Evolutionary conservation across 2,113 vertebrate genomes (phyloP), one percentile per base, ranked within the genome.

Genomic region (Sebastes schlegelii): DNA sequence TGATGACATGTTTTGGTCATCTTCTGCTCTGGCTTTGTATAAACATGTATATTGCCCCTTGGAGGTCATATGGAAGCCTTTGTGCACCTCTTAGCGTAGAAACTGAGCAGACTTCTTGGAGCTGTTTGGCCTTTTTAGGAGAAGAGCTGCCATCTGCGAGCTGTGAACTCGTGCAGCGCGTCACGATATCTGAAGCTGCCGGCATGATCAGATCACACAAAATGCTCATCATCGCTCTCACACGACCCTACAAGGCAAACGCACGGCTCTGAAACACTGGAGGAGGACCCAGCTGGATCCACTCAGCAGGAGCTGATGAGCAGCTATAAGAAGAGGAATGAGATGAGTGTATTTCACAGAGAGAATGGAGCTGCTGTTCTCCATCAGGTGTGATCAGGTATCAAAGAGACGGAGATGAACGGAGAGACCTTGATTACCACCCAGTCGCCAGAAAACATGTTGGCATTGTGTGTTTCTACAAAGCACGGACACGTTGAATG

Each of bases 111-210:
- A 55, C 42, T 55, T 43, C 17, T 58, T 74, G 5, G n/a, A 16
- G 81, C 48, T 19, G 21, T 73, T 72, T 80, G n/a, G n/a, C 79
- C 87, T 85, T 83, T 91, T 89, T 83, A 62, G 87, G 82, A 51
- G 21, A 74, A 45, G 16, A 67, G 26, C 55, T 48, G 64, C 70
- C 68, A 81, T 73, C 79, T 87, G 49, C 23, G 66, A 75, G 57
- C 54, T 58, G 26, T 13, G 40, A 42, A 69, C 46, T 72, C 11
- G 61, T 45, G 58, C 66, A 61, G 66, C 26, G 55, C 58, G 52
- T 63, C 57, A 51, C 12, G 71, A 62, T 52, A 46, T 78, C 26
- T 4, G 5, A 45, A 54, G 43, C 68, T 77, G 66, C 66, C 26
- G 62, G 62, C 74, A 54, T 8, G 14, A 57, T 76, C 52, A 63